phyloP scores from a whole-genome alignment of 1,140 invertebrate genomes.

The Pseudomyrmex sp. region DNA sequence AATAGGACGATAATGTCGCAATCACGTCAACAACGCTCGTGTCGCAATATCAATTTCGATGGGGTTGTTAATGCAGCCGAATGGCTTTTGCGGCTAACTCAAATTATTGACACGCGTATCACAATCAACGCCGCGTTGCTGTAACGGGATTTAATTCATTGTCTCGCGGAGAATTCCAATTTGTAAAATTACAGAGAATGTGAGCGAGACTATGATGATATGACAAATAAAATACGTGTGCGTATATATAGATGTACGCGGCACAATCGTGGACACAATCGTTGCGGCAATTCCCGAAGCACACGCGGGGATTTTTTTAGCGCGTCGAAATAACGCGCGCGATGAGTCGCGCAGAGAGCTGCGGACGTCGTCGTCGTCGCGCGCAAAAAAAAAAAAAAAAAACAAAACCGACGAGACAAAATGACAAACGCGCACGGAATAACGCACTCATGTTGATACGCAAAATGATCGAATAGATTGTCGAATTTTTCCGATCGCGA shows the following conservation, averaged over 20 bases:
- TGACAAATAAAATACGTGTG: neutral
- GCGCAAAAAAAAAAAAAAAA: neutral
- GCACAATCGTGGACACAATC: neutral
- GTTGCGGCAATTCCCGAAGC: neutral
- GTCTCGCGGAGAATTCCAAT: constrained; percentile 11
- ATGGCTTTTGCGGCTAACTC: neutral
- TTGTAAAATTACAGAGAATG: neutral
- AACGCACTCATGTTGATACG: constrained; percentile 18
- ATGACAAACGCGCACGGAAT: neutral
- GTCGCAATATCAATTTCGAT: constrained; percentile 21
- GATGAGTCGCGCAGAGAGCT: no score
- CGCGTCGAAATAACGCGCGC: no score
- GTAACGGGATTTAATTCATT: constrained; percentile 6
- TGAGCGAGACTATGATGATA: neutral
- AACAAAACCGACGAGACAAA: neutral
- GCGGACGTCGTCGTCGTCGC: no score
- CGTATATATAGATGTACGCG: no score
- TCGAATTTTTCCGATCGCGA: constrained; percentile 45
- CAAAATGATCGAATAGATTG: constrained; percentile 44
- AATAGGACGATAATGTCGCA: constrained; percentile 21
- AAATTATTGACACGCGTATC: constrained; percentile 36
- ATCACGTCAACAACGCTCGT: neutral
- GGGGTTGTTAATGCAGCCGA: neutral
- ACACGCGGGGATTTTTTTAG: neutral
- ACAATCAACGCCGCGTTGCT: constrained; percentile 30